Conservation (phyloP, 2,797 vertebrate genomes). For the Sebastes melanostomus region DNA sequence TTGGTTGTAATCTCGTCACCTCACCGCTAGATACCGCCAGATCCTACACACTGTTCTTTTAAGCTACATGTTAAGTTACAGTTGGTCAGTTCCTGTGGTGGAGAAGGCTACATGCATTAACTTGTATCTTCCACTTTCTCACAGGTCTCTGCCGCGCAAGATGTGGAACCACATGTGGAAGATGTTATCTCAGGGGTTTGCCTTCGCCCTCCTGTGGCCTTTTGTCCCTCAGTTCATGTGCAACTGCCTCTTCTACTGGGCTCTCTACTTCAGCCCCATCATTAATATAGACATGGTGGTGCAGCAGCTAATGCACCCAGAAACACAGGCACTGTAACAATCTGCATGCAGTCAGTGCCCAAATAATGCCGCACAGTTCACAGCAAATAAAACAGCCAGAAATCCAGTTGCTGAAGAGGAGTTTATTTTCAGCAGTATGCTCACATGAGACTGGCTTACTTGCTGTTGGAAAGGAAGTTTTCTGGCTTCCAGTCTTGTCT, state of each 20-base stretch:
- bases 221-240: constrained; percentile 93
- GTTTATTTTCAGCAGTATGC: constrained; percentile 32
- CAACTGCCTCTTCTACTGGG: constrained; percentile 96
- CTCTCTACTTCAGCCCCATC: constrained; percentile 92
- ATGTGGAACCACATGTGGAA: constrained; percentile 93
- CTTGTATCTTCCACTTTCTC: neutral
- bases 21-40: too few species aligned
- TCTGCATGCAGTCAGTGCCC: constrained; percentile 14
- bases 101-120: neutral
- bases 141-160: constrained; percentile 85
- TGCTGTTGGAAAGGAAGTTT: constrained; percentile 11
- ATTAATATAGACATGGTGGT: constrained; percentile 94
- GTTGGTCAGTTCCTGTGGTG: neutral
- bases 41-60: neutral
- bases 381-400: constrained; percentile 19
- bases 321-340: constrained; percentile 83
- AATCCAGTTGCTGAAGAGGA: constrained; percentile 17
- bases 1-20: too few species aligned
- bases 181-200: constrained; percentile 89
- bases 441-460: constrained; percentile 22
- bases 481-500: constrained; percentile 25
- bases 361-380: neutral
- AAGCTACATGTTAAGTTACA: neutral
- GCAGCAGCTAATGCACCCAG: constrained; percentile 88
- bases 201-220: constrained; percentile 92